A percentile compares a stretch with the other conserved stretches of the same genome.
These are phyloP conservation scores for Leucophenga varia DNA, from an alignment of 1,140 invertebrate species.

Conservation along the genomic window DNA sequence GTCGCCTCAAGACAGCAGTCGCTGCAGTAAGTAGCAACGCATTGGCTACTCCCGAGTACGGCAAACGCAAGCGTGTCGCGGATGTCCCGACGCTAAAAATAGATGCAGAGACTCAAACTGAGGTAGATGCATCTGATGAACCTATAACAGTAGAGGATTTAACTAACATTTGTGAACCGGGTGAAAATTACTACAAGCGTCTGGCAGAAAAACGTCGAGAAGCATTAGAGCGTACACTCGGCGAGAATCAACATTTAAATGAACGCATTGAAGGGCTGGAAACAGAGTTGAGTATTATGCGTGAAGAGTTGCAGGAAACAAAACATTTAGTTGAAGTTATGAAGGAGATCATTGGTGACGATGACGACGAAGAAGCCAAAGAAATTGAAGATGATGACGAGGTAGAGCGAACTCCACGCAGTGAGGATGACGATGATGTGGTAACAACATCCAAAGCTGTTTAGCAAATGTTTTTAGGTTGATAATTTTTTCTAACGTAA, in stretches of 20 bases:
- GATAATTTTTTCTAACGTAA: too few relatives aligned
- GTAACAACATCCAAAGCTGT: too few relatives aligned
- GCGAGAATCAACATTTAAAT: slow-evolving; percentile 61
- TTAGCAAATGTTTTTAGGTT: too few relatives aligned
- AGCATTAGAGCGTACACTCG: slow-evolving; percentile 62
- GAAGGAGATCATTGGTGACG: slow-evolving; percentile 59
- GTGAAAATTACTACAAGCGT: slow-evolving; percentile 65
- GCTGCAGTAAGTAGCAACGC: slow-evolving; percentile 14
- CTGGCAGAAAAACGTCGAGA: slow-evolving; percentile 64
- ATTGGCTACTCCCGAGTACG: slow-evolving; percentile 39
- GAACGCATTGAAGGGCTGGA: slow-evolving; percentile 59
- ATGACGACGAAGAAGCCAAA: slow-evolving; percentile 28
- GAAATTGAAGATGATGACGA: slow-evolving; percentile 4
- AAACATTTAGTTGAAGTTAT: slow-evolving; percentile 63
- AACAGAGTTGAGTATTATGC: slow-evolving; percentile 64
- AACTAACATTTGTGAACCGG: slow-evolving; percentile 61
- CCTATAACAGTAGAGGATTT: slow-evolving; percentile 58
- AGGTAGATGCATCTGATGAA: slow-evolving; percentile 23
- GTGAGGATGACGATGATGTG: too few relatives aligned
- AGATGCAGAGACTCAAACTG: slow-evolving; percentile 41
- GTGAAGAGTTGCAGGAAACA: slow-evolving; percentile 65
- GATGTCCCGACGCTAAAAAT: slow-evolving; percentile 28
- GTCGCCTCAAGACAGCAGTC: slow-evolving; percentile 37
- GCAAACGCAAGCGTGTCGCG: slow-evolving; percentile 48
- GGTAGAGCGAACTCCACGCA: too few relatives aligned